These are phyloP conservation scores for Nymphalis polychloros DNA, from an alignment of 2,888 invertebrate species.

Conservation along the genomic window DNA sequence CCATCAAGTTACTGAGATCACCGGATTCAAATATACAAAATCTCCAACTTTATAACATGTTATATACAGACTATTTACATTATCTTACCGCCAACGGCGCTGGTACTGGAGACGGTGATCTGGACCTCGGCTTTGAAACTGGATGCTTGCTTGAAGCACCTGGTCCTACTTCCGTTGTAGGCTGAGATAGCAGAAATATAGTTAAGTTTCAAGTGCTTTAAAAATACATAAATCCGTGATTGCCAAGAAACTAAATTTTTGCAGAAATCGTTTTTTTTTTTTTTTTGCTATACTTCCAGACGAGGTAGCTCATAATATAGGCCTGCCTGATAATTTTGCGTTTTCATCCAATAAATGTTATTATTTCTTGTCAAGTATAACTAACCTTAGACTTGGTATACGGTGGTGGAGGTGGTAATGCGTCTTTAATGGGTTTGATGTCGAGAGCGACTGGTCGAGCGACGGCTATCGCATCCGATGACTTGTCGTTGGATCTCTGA, in stretches of 20 bases:
- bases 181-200: conserved; percentile 7
- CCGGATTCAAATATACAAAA: too few species aligned
- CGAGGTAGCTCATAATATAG: too few species aligned
- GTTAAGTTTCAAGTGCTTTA: neutral
- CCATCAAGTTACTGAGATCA: too few species aligned
- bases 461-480: conserved; percentile 60
- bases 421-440: conserved; percentile 70
- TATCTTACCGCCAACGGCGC: conserved; percentile 19
- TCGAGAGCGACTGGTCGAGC: conserved; percentile 73
- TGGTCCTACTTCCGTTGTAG: conserved; percentile 23
- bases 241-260: too few species aligned
- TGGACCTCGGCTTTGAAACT: conserved; percentile 25
- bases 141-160: conserved; percentile 23
- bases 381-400: conserved; percentile 64
- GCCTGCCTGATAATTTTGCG: too few species aligned
- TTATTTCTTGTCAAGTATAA: neutral
- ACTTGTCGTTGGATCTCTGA: conserved; percentile 17
- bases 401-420: conserved; percentile 72
- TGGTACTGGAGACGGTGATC: conserved; percentile 30
- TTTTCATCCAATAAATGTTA: neutral
- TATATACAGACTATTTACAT: neutral
- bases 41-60: too few species aligned
- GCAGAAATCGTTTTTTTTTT: too few species aligned
- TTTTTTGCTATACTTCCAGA: too few species aligned
- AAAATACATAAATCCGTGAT: neutral